Conservation (phyloP, 2,113 vertebrate species). For the Mus spicilegus region DNA sequence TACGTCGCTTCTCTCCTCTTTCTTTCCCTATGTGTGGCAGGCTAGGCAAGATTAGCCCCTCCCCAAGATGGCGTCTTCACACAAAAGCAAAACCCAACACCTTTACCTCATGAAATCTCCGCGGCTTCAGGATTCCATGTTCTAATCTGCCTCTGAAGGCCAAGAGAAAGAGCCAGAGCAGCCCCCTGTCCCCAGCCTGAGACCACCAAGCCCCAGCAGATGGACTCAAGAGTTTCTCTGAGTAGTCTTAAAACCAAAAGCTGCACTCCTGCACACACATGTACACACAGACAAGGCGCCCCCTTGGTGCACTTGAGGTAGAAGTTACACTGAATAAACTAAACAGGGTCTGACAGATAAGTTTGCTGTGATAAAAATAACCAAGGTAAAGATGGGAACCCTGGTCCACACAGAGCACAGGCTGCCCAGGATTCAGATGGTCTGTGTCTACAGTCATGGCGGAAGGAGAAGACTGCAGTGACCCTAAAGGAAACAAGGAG, state of each 20-base stretch:
- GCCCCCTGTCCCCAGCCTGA: background rate
- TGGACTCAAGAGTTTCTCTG: background rate
- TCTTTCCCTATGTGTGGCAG: background rate
- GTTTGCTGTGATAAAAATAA: background rate
- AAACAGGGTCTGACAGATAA: background rate
- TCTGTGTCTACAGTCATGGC: too few relatives aligned
- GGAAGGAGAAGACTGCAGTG: background rate
- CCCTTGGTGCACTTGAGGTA: background rate
- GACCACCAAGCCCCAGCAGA: background rate
- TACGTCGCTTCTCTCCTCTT: background rate
- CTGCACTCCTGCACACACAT: background rate
- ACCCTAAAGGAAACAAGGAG: background rate
- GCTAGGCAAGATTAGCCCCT: background rate
- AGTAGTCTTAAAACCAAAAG: background rate
- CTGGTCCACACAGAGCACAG: fast-evolving
- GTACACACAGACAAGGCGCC: background rate
- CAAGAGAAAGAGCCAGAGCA: background rate
- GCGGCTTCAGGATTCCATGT: background rate
- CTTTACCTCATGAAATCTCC: background rate
- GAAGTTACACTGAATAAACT: background rate
- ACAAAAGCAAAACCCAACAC: background rate
- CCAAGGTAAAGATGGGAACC: background rate
- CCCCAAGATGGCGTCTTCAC: background rate
- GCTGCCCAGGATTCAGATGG: background rate
- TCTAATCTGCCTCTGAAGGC: background rate